Percentiles rank a stretch among this genome's conserved stretches.
Conservation (phyloP, 1,140 invertebrate genomes). For the Linepithema humile region DNA sequence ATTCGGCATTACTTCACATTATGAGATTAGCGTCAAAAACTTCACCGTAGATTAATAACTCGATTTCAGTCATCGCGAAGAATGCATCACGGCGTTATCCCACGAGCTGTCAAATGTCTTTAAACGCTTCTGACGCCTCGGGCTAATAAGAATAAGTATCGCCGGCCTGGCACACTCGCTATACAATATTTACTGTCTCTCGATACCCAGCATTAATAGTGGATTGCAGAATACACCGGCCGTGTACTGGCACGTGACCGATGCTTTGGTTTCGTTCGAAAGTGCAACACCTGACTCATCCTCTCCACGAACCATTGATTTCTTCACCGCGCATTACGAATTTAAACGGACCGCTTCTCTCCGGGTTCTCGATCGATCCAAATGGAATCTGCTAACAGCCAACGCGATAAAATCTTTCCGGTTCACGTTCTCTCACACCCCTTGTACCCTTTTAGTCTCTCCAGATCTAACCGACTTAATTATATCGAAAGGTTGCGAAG, state of each 20-base stretch:
- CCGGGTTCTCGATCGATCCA: conserved; percentile 11
- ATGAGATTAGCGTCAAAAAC: neutral
- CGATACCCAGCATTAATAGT: conserved; percentile 9
- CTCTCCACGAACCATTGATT: conserved; percentile 23
- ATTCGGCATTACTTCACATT: neutral
- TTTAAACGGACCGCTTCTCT: neutral
- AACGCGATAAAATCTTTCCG: conserved; percentile 2
- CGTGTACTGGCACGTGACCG: conserved; percentile 7
- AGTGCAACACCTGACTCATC: conserved; percentile 24
- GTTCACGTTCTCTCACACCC: neutral
- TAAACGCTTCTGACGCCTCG: conserved; percentile 5
- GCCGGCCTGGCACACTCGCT: neutral
- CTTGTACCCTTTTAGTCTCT: neutral
- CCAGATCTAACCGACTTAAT: neutral
- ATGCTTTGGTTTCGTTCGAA: conserved; percentile 12
- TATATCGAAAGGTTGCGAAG: neutral
- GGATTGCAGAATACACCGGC: neutral
- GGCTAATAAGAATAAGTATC: neutral
- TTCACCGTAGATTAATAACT: conserved; percentile 15
- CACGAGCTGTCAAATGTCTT: conserved; percentile 18
- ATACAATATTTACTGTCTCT: conserved; percentile 9
- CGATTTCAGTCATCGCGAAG: neutral
- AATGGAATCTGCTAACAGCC: conserved; percentile 1
- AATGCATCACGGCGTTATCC: neutral
- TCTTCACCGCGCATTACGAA: conserved; percentile 9